Percentiles rank a stretch among this genome's conserved stretches.
Conservation (phyloP, 2,797 vertebrate genomes). For the Helostoma temminkii region DNA sequence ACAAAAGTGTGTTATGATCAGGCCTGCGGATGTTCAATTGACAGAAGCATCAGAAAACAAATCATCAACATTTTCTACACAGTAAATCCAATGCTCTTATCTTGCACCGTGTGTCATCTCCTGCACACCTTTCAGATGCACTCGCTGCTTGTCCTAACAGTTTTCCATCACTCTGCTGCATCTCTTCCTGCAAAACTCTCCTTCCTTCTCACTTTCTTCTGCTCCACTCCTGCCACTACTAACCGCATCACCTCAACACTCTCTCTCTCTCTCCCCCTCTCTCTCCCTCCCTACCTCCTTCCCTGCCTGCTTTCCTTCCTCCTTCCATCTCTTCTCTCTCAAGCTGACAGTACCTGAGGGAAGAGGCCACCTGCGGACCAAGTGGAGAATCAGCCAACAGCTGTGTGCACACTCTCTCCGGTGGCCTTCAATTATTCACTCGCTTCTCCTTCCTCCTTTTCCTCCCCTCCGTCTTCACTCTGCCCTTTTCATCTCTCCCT, state of each 20-base stretch:
- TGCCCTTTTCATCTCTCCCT: conserved; percentile 73
- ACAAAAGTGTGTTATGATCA: conserved; percentile 42
- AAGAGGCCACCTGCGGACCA: conserved; percentile 81
- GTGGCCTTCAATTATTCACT: conserved; percentile 83
- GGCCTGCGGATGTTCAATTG: conserved; percentile 49
- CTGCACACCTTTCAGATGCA: conserved; percentile 25
- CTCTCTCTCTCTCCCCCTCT: conserved; percentile 10
- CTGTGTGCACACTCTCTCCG: conserved; percentile 81
- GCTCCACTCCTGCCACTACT: conserved; percentile 32
- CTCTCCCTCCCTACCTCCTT: conserved; percentile 37
- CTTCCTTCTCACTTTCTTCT: conserved; percentile 37
- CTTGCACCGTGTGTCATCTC: conserved; percentile 42
- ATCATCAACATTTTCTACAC: conserved; percentile 49
- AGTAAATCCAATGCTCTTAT: conserved; percentile 53
- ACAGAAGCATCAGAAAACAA: conserved; percentile 63
- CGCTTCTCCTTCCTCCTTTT: conserved; percentile 55
- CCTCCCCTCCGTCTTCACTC: conserved; percentile 61
- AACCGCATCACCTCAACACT: conserved; percentile 25
- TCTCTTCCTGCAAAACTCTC: conserved; percentile 58
- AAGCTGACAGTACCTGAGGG: conserved; percentile 77
- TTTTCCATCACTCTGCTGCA: conserved; percentile 51
- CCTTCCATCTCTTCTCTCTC: conserved; percentile 58
- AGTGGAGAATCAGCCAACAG: conserved; percentile 78
- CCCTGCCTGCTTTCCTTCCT: conserved; percentile 51
- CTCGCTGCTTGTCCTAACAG: conserved; percentile 39